Evolutionary conservation across 37 sponge, comb jelly and placozoan genomes (phyloP).

Genomic region (Theonella swinhoei): DNA sequence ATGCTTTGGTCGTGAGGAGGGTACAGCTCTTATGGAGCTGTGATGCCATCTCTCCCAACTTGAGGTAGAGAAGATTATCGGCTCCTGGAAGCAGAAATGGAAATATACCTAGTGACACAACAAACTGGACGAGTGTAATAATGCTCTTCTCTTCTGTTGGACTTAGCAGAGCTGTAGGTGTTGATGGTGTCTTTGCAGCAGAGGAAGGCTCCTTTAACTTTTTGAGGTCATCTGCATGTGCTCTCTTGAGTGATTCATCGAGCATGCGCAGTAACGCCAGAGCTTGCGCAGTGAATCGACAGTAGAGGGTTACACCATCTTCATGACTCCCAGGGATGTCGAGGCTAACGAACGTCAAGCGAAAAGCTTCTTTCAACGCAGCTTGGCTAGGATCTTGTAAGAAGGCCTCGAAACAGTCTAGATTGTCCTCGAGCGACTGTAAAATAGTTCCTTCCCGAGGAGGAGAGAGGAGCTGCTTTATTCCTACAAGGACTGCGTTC

Average conservation of each 20-base stretch:
- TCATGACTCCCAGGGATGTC: not conserved
- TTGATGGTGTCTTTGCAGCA: not conserved
- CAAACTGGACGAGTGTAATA: conserved; percentile 45
- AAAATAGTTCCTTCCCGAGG: not conserved
- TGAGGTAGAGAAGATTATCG: conserved; percentile 39
- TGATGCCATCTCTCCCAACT: conserved; percentile 14
- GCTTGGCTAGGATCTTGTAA: not conserved
- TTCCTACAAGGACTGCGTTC: not conserved
- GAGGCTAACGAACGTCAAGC: not conserved
- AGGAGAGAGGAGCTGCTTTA: conserved; percentile 17
- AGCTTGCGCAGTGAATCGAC: not conserved
- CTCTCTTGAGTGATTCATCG: not conserved
- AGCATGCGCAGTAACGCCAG: conserved; percentile 13
- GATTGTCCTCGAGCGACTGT: not conserved
- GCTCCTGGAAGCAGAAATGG: conserved; percentile 70
- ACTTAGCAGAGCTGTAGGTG: conserved; percentile 61
- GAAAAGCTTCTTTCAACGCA: not conserved
- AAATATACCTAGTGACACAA: conserved; percentile 65
- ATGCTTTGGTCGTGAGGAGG: not conserved
- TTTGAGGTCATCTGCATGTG: conserved; percentile 3
- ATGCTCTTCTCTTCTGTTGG: conserved; percentile 43
- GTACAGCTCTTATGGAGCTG: conserved; percentile 6
- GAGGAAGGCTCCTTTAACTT: not conserved
- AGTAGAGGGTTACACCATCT: conserved; percentile 5
- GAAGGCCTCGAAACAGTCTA: not conserved